These are phyloP conservation scores for Glomeris marginata DNA, from an alignment of 2,888 invertebrate genomes.

Conservation along the genomic window DNA sequence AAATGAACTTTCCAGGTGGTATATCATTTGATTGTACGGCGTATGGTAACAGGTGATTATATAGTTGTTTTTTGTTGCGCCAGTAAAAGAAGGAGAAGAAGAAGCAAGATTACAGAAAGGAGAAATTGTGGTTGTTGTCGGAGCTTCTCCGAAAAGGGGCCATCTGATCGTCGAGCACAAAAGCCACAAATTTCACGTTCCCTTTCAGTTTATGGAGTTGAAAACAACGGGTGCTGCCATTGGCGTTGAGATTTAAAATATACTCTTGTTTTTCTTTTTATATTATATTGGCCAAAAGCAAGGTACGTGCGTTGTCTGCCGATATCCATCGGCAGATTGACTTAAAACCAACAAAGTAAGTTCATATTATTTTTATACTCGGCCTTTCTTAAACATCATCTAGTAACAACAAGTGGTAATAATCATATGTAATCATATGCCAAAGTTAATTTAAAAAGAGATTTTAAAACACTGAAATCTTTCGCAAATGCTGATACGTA, in stretches of 20 bases:
- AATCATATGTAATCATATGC: too few relatives aligned
- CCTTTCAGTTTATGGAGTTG: conserved; percentile 67
- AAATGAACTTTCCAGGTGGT: conserved; percentile 66
- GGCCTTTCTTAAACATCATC: too few relatives aligned
- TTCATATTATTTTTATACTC: too few relatives aligned
- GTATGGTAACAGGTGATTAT: not conserved
- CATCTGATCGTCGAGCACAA: conserved; percentile 75
- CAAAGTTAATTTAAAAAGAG: too few relatives aligned
- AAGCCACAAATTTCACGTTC: conserved; percentile 55
- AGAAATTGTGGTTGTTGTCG: conserved; percentile 72
- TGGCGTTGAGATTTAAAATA: conserved; percentile 7
- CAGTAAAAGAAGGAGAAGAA: conserved; percentile 34
- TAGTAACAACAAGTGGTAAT: too few relatives aligned
- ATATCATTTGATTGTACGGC: conserved; percentile 8
- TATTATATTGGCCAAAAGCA: too few relatives aligned
- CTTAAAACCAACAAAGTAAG: too few relatives aligned
- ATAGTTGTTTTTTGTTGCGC: not conserved
- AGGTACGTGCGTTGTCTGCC: too few relatives aligned
- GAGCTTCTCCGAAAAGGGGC: conserved; percentile 70
- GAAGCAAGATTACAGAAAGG: conserved; percentile 57
- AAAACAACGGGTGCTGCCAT: conserved; percentile 13
- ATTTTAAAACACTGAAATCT: too few relatives aligned
- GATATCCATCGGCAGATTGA: too few relatives aligned
- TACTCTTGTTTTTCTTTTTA: too few relatives aligned
- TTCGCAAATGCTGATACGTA: too few relatives aligned